Percentiles rank a stretch among this genome's conserved stretches.
These are phyloP conservation scores for Agapornis canus DNA, from an alignment of 2,797 vertebrate species.

Conservation along the genomic window DNA sequence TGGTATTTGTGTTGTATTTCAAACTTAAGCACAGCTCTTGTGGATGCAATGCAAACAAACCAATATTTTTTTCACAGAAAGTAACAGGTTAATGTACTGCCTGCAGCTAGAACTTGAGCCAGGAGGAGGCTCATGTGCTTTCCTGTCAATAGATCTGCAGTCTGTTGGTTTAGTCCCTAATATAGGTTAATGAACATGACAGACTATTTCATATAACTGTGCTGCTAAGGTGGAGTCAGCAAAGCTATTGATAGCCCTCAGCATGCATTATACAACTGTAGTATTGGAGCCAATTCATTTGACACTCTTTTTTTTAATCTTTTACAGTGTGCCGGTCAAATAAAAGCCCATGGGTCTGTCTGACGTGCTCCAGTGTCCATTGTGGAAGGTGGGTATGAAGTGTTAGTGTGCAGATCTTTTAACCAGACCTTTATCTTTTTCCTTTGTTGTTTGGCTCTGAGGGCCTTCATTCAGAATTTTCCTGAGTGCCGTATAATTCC, in stretches of 20 bases:
- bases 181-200: neutral
- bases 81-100: neutral
- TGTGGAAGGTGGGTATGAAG: conserved; percentile 89
- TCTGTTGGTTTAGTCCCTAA: neutral
- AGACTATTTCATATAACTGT: neutral
- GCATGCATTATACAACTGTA: neutral
- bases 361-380: conserved; percentile 95
- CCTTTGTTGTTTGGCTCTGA: neutral
- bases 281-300: neutral
- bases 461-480: neutral
- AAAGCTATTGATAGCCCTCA: neutral
- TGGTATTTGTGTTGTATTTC: neutral
- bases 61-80: neutral
- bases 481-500: neutral
- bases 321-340: conserved; percentile 94
- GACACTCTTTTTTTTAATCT: neutral
- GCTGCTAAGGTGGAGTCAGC: neutral
- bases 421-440: neutral
- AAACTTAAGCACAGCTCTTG: neutral
- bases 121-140: neutral
- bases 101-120: neutral
- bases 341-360: conserved; percentile 98
- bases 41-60: neutral
- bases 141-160: neutral
- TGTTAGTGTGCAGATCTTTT: neutral